Base-by-base conservation (phyloP, 2,113 vertebrate species). In the Sminthopsis crassicaudata region DNA sequence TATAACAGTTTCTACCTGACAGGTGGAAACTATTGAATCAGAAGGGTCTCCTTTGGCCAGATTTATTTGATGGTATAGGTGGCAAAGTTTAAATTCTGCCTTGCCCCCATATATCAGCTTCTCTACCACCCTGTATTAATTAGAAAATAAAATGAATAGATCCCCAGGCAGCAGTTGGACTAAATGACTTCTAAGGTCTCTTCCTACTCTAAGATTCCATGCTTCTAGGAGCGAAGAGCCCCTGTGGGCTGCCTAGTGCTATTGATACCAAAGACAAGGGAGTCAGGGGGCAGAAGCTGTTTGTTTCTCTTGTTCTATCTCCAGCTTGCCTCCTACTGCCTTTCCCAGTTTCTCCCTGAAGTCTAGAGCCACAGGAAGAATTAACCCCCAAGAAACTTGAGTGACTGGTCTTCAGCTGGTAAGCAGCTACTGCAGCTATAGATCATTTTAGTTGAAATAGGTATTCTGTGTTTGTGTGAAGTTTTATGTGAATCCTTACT, bases 21-120 rank as follows among this genome's bases (percentile, higher is more conserved):
- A 97, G 95, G 96, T 97, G 96, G 97, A 98, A 98, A 97, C 93
- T 98, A 96, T 95, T 96, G 92, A 88, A 96, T 97, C 97, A 96
- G 96, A 98, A 95, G 96, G 91, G 93, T 95, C 94, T 94, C 91
- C 67, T 97, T 97, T 97, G 93, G 96, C 90, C 94, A 27, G 93
- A 94, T 96, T 96, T 96, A 96, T 92, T 93, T 60, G 91, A 95
- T 91, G 76, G 90, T 95, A 92, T 7, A 22, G 46, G 48, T 60
- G 57, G 67, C 26, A n/a, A 12, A 3, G 16, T 93, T 96, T 95
- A 7, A 48, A 6, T 95, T 96, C 91, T 5, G 0, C 55, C n/a
- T 84, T 84, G 50, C 42, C 91, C 91, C 2, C 9, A 5, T 53
- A 46, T 53, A 55, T 95, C 90, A 50, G 60, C 42, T 46, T 60